Conservation (phyloP, 2,888 invertebrate species). For the Falcaria lacertinaria region DNA sequence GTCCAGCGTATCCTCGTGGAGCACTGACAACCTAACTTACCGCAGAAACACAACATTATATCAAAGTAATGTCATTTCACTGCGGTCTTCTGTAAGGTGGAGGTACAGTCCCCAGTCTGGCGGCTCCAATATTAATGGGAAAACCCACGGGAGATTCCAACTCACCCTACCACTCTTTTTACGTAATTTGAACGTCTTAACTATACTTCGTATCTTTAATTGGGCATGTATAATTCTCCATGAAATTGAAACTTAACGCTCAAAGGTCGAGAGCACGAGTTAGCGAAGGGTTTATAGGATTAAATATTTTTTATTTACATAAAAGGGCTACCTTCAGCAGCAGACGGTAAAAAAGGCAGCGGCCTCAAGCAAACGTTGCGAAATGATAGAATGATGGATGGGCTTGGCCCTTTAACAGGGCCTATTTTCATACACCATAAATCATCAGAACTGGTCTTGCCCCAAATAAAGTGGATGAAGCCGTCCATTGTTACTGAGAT, state of each 20-base stretch:
- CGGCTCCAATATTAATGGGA: too few species aligned
- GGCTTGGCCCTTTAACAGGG: conserved; percentile 2
- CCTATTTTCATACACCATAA: conserved; percentile 1
- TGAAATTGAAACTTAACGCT: neutral
- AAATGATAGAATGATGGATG: conserved; percentile 21
- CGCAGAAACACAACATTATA: too few species aligned
- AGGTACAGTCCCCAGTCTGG: too few species aligned
- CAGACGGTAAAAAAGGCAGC: conserved; percentile 7
- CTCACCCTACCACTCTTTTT: too few species aligned
- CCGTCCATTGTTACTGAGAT: neutral
- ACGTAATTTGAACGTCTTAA: too few species aligned
- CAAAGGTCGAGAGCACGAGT: neutral
- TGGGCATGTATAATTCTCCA: neutral
- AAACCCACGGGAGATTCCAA: too few species aligned
- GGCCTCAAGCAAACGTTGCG: conserved; percentile 8
- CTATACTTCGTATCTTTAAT: too few species aligned
- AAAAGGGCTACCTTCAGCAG: conserved; percentile 1
- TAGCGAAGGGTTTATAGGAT: neutral
- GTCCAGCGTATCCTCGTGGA: too few species aligned
- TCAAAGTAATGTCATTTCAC: too few species aligned
- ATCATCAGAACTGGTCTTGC: neutral
- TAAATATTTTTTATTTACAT: neutral
- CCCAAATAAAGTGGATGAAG: neutral
- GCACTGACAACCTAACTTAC: too few species aligned
- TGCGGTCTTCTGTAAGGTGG: too few species aligned